A percentile compares a stretch with the other conserved stretches of the same genome.
Evolutionary conservation across 1,140 invertebrate genomes (phyloP).

Genomic region (Pogonomyrmex californicus): DNA sequence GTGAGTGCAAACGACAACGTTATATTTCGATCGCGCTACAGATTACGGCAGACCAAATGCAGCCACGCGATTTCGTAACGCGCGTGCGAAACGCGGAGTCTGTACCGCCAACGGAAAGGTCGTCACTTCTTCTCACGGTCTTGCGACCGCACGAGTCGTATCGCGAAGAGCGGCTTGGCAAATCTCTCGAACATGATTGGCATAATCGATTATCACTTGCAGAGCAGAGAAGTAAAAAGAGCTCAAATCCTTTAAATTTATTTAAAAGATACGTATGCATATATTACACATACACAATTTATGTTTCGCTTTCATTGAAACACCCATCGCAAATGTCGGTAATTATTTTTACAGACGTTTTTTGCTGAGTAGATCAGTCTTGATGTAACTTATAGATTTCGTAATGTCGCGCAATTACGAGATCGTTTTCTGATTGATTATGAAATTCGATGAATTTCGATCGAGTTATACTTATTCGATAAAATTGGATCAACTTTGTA

Average conservation of each 20-base stretch:
- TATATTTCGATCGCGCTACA: conserved; percentile 21
- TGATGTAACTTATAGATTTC: neutral
- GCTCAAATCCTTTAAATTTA: neutral
- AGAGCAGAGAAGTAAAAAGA: neutral
- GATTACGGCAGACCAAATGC: conserved; percentile 1
- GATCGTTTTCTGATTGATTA: neutral
- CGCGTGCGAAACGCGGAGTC: conserved; percentile 30
- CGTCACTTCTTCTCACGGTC: conserved; percentile 66
- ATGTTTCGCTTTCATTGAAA: neutral
- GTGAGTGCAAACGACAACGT: conserved; percentile 57
- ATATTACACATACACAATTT: neutral
- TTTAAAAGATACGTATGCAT: neutral
- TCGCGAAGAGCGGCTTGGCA: conserved; percentile 14
- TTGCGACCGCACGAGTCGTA: neutral
- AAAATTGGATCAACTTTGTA: neutral
- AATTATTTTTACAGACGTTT: neutral
- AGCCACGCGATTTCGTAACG: conserved; percentile 28
- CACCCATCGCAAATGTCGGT: no score
- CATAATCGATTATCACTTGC: neutral
- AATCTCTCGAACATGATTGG: neutral
- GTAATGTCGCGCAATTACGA: neutral
- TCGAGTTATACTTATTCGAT: neutral
- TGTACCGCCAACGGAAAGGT: conserved; percentile 44
- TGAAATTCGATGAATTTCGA: neutral
- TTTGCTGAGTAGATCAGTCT: neutral